A percentile compares a stretch with the other conserved stretches of the same genome.
Evolutionary conservation across 1,140 invertebrate genomes (phyloP).

Genomic region (Hesperophylax magnus): DNA sequence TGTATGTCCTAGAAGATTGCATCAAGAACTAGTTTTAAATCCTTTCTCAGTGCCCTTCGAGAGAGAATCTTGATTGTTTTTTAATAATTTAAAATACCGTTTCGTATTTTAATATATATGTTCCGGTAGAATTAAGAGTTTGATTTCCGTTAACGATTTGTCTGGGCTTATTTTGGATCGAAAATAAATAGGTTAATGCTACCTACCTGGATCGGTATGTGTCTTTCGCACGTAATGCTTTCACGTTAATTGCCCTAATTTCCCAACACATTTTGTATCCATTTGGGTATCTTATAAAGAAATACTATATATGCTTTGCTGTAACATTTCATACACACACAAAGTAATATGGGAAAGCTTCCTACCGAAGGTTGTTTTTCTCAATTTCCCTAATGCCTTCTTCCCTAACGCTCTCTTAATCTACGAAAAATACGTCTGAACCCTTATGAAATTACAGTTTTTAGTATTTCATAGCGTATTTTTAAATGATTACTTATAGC

Average conservation of each 20-base stretch:
- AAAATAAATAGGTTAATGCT: no score
- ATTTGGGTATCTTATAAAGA: background rate
- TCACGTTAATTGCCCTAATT: slow-evolving; percentile 52
- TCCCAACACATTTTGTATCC: background rate
- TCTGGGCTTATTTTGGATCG: no score
- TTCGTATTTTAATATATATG: no score
- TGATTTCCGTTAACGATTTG: no score
- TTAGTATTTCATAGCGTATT: background rate
- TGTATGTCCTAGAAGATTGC: no score
- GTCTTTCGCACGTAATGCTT: slow-evolving; percentile 24
- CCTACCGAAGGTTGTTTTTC: background rate
- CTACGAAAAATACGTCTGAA: background rate
- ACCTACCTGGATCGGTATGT: no score
- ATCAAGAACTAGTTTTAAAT: no score
- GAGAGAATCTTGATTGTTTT: no score
- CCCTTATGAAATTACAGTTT: background rate
- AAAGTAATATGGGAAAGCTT: background rate
- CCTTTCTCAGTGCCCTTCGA: no score
- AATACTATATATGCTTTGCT: background rate
- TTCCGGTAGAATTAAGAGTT: no score
- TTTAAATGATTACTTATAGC: background rate
- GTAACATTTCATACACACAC: background rate
- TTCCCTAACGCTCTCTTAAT: background rate
- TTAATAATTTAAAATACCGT: no score
- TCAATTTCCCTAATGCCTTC: slow-evolving; percentile 10